Percentiles rank a stretch among this genome's conserved stretches.
Conservation (phyloP, 2,113 vertebrate species). For the sheep (Ovis aries) region ARS-UI_Ramb_v3.0 NC_056077.1:826501-827000, state of each 20-base stretch:
- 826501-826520: rapidly evolving
- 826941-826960: not conserved
- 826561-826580: slow-evolving; percentile 91
- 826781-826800: not conserved
- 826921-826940: not conserved
- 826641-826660: slow-evolving; percentile 89
- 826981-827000: not conserved
- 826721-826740: slow-evolving; percentile 84
- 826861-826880: not conserved
- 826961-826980: rapidly evolving
- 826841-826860: not conserved
- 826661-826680: slow-evolving; percentile 78
- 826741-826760: slow-evolving; percentile 87
- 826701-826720: slow-evolving; percentile 69
- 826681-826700: slow-evolving; percentile 76
- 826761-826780: not conserved
- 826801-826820: not conserved
- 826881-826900: not conserved
- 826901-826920: not conserved
- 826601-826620: slow-evolving; percentile 67
- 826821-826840: not conserved
- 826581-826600: slow-evolving; percentile 90
- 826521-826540: not conserved
- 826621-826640: slow-evolving; percentile 78
- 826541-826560: slow-evolving; percentile 73